phyloP scores from a whole-genome alignment of 2,113 vertebrate species.

The Anarrhichthys ocellatus region DNA sequence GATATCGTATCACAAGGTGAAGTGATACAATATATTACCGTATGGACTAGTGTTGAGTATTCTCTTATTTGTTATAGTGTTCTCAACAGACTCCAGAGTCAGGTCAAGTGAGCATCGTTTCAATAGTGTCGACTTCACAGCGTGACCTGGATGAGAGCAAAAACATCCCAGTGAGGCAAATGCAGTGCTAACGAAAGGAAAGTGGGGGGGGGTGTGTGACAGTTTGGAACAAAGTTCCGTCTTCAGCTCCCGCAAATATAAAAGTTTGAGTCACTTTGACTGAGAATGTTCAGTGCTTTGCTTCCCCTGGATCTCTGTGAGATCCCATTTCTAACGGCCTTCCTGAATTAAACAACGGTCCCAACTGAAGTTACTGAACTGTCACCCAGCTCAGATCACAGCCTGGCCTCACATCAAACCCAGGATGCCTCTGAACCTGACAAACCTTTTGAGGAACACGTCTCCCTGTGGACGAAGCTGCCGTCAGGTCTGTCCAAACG shows the following conservation, averaged over 20 bases:
- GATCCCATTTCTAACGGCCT: slow-evolving; percentile 19
- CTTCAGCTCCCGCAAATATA: slow-evolving; percentile 4
- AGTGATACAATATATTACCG: no score
- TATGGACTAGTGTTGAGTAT: no score
- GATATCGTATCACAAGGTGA: no score
- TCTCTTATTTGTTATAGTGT: no score
- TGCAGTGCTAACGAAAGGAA: neutral
- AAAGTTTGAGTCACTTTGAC: slow-evolving; percentile 14
- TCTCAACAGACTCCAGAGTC: no score
- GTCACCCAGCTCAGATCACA: slow-evolving; percentile 23
- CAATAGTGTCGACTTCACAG: neutral
- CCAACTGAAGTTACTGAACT: neutral
- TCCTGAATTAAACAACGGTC: slow-evolving; percentile 28
- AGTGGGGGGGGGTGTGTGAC: neutral
- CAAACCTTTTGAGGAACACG: slow-evolving; percentile 11
- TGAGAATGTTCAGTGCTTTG: slow-evolving; percentile 14
- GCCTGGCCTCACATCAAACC: no score
- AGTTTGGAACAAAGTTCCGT: slow-evolving; percentile 3
- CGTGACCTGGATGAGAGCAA: neutral
- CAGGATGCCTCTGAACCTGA: slow-evolving; percentile 10
- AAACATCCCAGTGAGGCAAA: neutral
- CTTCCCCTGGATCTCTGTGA: neutral
- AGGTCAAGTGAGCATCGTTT: neutral
- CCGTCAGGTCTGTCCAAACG: neutral
- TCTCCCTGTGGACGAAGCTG: slow-evolving; percentile 15